A percentile compares a stretch with the other conserved stretches of the same genome.
phyloP scores from a whole-genome alignment of 2,797 vertebrate genomes.

The Podargus strigoides region DNA sequence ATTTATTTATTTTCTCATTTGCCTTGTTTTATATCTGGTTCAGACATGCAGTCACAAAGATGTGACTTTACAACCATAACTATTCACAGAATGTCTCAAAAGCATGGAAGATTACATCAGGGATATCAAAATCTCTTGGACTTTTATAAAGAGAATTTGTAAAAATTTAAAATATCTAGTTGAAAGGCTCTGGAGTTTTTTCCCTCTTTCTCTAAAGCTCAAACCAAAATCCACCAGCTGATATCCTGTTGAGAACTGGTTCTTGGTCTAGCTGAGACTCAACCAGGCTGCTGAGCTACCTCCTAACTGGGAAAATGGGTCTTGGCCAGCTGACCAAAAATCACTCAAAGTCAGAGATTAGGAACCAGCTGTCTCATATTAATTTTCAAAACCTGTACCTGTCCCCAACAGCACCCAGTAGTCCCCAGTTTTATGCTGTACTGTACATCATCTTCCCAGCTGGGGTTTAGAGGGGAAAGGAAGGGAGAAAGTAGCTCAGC shows the following conservation, averaged over 20 bases:
- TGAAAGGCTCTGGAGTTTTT: not conserved
- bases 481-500: not conserved
- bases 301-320: not conserved
- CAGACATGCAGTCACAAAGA: not conserved
- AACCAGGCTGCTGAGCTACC: not conserved
- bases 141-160: not conserved
- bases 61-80: rapidly evolving
- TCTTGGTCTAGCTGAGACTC: not conserved
- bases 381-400: not conserved
- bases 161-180: not conserved
- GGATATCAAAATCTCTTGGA: not conserved
- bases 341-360: not conserved
- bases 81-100: not conserved
- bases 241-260: not conserved
- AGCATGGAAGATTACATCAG: not conserved
- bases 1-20: not conserved
- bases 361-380: not conserved
- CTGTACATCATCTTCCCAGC: not conserved
- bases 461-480: not conserved
- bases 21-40: not conserved
- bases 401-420: not conserved
- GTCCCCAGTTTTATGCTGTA: not conserved
- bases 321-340: not conserved
- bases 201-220: not conserved
- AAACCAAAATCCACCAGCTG: not conserved